Percentiles rank a stretch among this genome's conserved stretches.
These are phyloP conservation scores for Tauraco erythrolophus DNA, from an alignment of 2,113 vertebrate genomes.

Conservation along the genomic window DNA sequence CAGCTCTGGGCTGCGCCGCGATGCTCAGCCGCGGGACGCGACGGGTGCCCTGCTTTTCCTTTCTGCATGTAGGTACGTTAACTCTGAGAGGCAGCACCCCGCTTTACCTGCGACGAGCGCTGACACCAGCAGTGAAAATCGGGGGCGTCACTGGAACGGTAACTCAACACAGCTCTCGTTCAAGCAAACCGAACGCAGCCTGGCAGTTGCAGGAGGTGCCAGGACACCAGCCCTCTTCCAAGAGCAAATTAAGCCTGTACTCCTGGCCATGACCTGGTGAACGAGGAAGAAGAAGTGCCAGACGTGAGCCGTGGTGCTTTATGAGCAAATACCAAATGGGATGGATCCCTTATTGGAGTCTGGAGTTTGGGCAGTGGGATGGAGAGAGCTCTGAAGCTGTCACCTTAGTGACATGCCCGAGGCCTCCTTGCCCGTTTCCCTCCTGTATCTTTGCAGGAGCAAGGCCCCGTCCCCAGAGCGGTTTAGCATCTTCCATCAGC, in stretches of 20 bases:
- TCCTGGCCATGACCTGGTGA: not conserved
- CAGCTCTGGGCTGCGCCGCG: not conserved
- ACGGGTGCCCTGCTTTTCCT: not conserved
- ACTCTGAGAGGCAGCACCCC: not conserved
- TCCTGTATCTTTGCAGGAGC: not conserved
- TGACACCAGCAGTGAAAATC: not conserved
- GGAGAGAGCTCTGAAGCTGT: not conserved
- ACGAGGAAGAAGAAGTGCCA: not conserved
- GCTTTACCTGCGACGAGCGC: not conserved
- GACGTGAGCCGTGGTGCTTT: rapidly evolving
- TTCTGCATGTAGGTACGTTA: not conserved
- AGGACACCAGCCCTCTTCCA: not conserved
- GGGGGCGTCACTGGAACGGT: not conserved
- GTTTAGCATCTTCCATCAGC: not conserved
- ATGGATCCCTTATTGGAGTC: not conserved
- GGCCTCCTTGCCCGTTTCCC: not conserved
- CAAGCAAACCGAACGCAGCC: not conserved
- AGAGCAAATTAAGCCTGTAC: not conserved
- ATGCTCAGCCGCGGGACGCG: not conserved
- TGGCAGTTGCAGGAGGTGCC: not conserved
- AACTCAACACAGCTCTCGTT: not conserved
- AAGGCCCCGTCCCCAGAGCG: not conserved
- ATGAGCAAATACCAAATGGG: not conserved
- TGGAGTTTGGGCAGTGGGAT: not conserved
- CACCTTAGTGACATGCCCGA: not conserved